Evolutionary conservation across 35 echinoderm and acorn worm species (phyloP).

Genomic region (Ptychodera flava): DNA sequence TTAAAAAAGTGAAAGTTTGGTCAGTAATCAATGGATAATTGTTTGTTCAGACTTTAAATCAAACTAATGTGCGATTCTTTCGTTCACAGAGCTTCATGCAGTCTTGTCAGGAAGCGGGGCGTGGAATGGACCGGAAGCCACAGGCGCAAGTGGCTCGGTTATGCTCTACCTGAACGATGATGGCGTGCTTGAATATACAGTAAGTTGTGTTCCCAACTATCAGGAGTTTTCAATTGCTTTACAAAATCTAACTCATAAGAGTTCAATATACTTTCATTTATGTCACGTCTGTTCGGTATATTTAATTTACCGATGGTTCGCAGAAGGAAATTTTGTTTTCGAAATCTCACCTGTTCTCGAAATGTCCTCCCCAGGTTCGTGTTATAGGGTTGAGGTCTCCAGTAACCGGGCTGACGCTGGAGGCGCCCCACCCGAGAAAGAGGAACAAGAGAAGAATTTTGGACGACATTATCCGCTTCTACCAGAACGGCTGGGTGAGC

Average conservation of each 20-base stretch:
- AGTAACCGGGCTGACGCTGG: slow-evolving; percentile 53
- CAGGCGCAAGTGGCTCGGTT: slow-evolving; percentile 86
- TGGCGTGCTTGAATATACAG: slow-evolving; percentile 75
- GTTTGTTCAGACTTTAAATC: too few relatives aligned
- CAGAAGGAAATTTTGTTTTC: too few relatives aligned
- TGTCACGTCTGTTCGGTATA: neutral
- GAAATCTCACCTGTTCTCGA: too few relatives aligned
- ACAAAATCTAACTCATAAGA: neutral
- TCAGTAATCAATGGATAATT: too few relatives aligned
- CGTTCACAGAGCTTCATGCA: slow-evolving; percentile 60
- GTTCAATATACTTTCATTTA: neutral
- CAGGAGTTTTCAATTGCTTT: neutral
- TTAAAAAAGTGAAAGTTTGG: too few relatives aligned
- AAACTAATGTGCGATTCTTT: too few relatives aligned
- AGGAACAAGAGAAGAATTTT: slow-evolving; percentile 36
- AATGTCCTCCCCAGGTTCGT: too few relatives aligned
- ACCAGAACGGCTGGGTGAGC: slow-evolving; percentile 53
- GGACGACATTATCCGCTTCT: slow-evolving; percentile 51
- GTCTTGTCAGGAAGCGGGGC: slow-evolving; percentile 93
- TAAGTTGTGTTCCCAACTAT: slow-evolving; percentile 4
- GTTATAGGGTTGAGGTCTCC: slow-evolving; percentile 49
- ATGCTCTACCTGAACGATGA: slow-evolving; percentile 57
- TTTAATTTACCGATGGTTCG: too few relatives aligned
- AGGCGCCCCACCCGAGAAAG: slow-evolving; percentile 25
- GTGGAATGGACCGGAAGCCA: slow-evolving; percentile 49